Conservation (phyloP, 2,797 vertebrate genomes). For the Picus viridis region DNA sequence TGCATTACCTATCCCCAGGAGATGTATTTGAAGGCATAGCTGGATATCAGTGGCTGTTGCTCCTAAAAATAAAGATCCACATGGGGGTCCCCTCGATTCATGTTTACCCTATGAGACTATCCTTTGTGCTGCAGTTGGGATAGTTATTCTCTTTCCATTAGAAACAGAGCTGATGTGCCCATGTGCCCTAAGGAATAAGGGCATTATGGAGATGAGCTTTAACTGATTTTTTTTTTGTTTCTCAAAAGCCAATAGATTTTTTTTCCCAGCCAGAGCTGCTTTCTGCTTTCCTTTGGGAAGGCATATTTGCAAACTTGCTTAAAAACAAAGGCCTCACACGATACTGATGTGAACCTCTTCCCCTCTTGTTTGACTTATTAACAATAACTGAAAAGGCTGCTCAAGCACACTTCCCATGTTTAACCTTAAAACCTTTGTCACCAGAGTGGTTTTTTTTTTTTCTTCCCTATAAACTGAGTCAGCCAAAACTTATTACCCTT, state of each 20-base stretch:
- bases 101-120: not conserved
- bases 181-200: constrained; percentile 4
- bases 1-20: not conserved
- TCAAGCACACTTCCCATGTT: not conserved
- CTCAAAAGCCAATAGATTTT: not conserved
- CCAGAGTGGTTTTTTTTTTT: not conserved
- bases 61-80: not conserved
- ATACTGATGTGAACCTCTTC: not conserved
- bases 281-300: not conserved
- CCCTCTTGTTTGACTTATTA: not conserved
- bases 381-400: not conserved
- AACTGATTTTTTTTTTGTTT: constrained; percentile 3
- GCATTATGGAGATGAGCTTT: constrained; percentile 26
- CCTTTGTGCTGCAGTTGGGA: not conserved
- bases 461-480: not conserved
- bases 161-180: constrained; percentile 41
- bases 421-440: constrained; percentile 25
- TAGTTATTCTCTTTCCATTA: constrained; percentile 19
- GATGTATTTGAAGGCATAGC: not conserved
- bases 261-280: not conserved
- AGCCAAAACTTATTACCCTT: constrained; percentile 55
- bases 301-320: not conserved
- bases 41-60: constrained; percentile 20
- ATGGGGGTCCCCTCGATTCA: not conserved
- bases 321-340: not conserved